Conservation (phyloP, 2,113 vertebrate genomes). For the Nerophis ophidion region DNA sequence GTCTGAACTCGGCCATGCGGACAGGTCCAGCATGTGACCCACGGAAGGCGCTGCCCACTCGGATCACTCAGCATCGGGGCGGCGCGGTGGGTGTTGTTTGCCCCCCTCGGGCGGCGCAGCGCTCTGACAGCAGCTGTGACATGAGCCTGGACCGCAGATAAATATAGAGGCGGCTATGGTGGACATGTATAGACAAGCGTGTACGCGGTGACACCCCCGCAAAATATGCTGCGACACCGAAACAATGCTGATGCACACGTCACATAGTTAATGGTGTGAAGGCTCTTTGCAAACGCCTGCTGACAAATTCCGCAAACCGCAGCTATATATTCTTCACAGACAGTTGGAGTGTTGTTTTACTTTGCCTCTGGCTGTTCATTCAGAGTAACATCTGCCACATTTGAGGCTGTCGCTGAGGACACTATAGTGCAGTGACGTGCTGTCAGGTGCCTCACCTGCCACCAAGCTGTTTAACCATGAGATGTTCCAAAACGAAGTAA, state of each 20-base stretch:
- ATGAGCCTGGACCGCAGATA: slow-evolving; percentile 46
- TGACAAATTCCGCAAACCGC: neutral
- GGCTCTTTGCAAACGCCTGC: neutral
- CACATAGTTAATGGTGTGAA: slow-evolving; percentile 14
- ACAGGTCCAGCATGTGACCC: slow-evolving; percentile 48
- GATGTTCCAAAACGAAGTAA: too few relatives aligned
- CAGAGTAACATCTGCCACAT: neutral
- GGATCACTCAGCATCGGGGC: slow-evolving; percentile 48
- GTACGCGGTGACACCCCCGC: slow-evolving; percentile 44
- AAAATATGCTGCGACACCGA: slow-evolving; percentile 41
- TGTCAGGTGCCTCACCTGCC: too few relatives aligned
- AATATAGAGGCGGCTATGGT: slow-evolving; percentile 48
- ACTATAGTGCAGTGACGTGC: too few relatives aligned
- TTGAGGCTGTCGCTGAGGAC: neutral
- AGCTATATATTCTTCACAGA: neutral
- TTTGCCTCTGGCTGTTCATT: too few relatives aligned
- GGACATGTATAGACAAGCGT: slow-evolving; percentile 46
- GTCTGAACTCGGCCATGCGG: slow-evolving; percentile 49
- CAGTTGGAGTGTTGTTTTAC: too few relatives aligned
- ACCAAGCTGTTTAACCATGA: too few relatives aligned
- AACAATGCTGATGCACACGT: slow-evolving; percentile 37
- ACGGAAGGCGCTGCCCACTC: slow-evolving; percentile 51
- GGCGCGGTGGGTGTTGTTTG: slow-evolving; percentile 35
- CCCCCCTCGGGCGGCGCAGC: slow-evolving; percentile 41
- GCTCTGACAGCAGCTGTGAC: slow-evolving; percentile 59